A percentile compares a stretch with the other conserved stretches of the same genome.
Conservation (phyloP, 2,797 vertebrate species). For the Acanthopagrus latus region DNA sequence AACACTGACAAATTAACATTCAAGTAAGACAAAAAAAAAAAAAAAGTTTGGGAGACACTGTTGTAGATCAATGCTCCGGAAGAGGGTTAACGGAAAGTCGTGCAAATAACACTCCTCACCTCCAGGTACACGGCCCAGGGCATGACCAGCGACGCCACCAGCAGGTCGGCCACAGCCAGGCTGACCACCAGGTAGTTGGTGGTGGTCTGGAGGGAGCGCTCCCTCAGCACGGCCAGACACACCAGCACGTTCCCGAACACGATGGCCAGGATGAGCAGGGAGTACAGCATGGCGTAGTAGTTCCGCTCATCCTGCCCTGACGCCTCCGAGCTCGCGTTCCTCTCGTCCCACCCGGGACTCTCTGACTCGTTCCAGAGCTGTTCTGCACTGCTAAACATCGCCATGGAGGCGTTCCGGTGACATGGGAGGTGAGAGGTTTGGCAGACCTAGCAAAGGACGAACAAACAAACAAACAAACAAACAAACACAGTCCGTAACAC, state of each 20-base stretch:
- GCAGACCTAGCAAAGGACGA: conserved; percentile 61
- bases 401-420: conserved; percentile 83
- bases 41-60: background rate
- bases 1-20: background rate
- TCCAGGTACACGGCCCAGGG: conserved; percentile 96
- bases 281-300: conserved; percentile 93
- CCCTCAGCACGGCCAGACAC: conserved; percentile 92
- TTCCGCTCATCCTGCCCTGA: conserved; percentile 67
- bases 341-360: conserved; percentile 68
- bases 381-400: conserved; percentile 83
- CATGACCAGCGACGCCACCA: conserved; percentile 95
- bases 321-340: conserved; percentile 72
- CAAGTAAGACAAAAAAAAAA: too few relatives aligned
- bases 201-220: conserved; percentile 92
- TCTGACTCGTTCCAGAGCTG: conserved; percentile 85
- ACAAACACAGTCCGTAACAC: too few relatives aligned
- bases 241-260: conserved; percentile 95
- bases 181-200: conserved; percentile 97
- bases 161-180: conserved; percentile 93
- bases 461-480: too few relatives aligned
- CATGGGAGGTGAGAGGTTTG: conserved; percentile 73
- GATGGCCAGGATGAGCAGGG: conserved; percentile 92
- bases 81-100: background rate
- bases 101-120: conserved; percentile 82
- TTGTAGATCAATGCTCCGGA: background rate